A percentile compares a stretch with the other conserved stretches of the same genome.
Evolutionary conservation across 2,888 invertebrate species (phyloP).

Genomic region (Drosophila multiciliata): DNA sequence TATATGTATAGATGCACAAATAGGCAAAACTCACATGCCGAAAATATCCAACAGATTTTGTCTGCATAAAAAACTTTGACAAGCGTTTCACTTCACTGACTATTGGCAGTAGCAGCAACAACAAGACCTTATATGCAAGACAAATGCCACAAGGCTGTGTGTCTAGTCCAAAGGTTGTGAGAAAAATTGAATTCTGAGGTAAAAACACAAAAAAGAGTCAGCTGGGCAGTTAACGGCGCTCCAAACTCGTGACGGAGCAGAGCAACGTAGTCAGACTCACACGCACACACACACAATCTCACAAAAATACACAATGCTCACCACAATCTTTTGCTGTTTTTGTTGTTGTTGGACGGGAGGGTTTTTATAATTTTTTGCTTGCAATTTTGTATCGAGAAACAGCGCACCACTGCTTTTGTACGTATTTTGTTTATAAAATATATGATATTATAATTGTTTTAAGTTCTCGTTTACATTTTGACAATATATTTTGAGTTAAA

Average conservation of each 20-base stretch:
- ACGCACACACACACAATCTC: constrained; percentile 26
- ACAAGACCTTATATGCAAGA: constrained; percentile 24
- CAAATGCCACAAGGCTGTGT: constrained; percentile 57
- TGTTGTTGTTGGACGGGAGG: constrained; percentile 33
- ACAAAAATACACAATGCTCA: constrained; percentile 24
- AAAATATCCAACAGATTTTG: constrained; percentile 45
- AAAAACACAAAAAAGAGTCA: constrained; percentile 20
- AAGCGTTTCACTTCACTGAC: constrained; percentile 66
- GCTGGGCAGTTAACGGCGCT: constrained; percentile 56
- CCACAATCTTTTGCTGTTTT: constrained; percentile 14
- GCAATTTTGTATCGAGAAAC: constrained; percentile 15
- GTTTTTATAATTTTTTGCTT: constrained; percentile 21
- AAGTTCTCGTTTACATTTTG: constrained; percentile 51
- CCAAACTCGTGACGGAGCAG: constrained; percentile 71
- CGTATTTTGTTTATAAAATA: constrained; percentile 34
- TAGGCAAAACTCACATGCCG: constrained; percentile 52
- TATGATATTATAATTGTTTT: constrained; percentile 18
- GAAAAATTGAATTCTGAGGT: constrained; percentile 49
- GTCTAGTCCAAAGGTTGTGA: constrained; percentile 69
- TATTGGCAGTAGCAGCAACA: constrained; percentile 25
- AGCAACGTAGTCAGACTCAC: constrained; percentile 40
- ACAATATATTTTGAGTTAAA: constrained; percentile 43
- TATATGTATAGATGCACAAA: neutral
- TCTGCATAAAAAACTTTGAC: constrained; percentile 23
- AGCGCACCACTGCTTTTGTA: constrained; percentile 16